Evolutionary conservation across 1,140 invertebrate species (phyloP), one percentile per base, ranked within the genome.

Genomic region (Stegodyphus dumicola): DNA sequence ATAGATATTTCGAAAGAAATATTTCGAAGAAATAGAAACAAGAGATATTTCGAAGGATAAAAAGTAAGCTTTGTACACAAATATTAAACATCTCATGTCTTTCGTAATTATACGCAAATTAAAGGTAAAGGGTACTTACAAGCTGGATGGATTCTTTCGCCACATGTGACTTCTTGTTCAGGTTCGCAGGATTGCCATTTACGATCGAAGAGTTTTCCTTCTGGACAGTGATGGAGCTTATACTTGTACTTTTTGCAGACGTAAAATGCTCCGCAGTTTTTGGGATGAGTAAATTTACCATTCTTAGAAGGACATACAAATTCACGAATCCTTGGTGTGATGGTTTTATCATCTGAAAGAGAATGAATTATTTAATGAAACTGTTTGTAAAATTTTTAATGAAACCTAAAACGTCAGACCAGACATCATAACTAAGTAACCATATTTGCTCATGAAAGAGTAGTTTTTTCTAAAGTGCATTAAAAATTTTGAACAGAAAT

Each of bases 101-200:
- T 7, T 69, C 11, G 6, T 2, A 69, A 3, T 69, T 69, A 69
- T 3, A 69, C 17, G n/a, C n/a, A n/a, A n/a, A n/a, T n/a, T n/a
- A 49, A 17, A n/a, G 49, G 7, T 6, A 49, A 48, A 11, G n/a
- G 18, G 6, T 17, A 65, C 84, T 78, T 78, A 86, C 84, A 18
- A 7, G 77, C 84, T 11, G 75, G 84, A 65, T 64, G 84, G 51
- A 71, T 78, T 65, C 84, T 64, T n/a, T 60, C 33, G 13, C 75
- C 67, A 65, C 84, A 86, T 97, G 97, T 91, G 96, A 99, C 90
- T 96, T 98, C 91, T 93, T 95, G 87, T 95, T 98, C 90, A 93
- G 98, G 87, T 94, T 94, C 87, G 92, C 95, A 89, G 91, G 92
- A 73, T 92, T 94, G 77, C 92, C 98, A 33, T 5, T 65, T 71